A percentile compares a stretch with the other conserved stretches of the same genome.
phyloP scores from a whole-genome alignment of 2,797 vertebrate species.

The Sitta carolinensis region DNA sequence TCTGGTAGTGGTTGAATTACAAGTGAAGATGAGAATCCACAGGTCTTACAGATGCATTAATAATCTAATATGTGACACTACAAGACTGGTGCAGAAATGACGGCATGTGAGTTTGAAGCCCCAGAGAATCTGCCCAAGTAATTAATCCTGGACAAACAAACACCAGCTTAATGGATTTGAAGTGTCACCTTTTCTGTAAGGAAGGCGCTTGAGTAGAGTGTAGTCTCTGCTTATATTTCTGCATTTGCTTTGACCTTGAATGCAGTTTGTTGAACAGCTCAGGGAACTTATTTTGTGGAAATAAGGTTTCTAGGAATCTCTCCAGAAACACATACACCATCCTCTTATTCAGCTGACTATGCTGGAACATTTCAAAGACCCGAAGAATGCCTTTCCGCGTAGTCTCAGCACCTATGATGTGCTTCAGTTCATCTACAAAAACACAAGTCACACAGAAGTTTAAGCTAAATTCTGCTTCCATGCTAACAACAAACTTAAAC shows the following conservation, averaged over 20 bases:
- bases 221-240: slow-evolving; percentile 91
- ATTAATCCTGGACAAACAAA: slow-evolving; percentile 73
- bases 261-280: slow-evolving; percentile 98
- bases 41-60: slow-evolving; percentile 75
- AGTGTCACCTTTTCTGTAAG: slow-evolving; percentile 97
- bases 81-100: slow-evolving; percentile 76
- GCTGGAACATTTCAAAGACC: slow-evolving; percentile 99
- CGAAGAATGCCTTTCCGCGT: slow-evolving; percentile 97
- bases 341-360: slow-evolving; percentile 95
- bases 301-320: slow-evolving; percentile 97
- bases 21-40: slow-evolving; percentile 75
- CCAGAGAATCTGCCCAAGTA: slow-evolving; percentile 74
- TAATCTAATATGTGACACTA: slow-evolving; percentile 76
- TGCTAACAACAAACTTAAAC: not conserved
- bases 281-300: slow-evolving; percentile 95
- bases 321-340: slow-evolving; percentile 96
- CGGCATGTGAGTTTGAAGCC: slow-evolving; percentile 74
- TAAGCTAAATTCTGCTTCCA: not conserved
- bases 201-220: slow-evolving; percentile 83
- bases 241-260: slow-evolving; percentile 91
- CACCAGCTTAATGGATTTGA: slow-evolving; percentile 68
- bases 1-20: slow-evolving; percentile 76
- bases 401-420: slow-evolving; percentile 98
- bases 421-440: slow-evolving; percentile 93
- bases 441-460: not conserved